Conservation (phyloP, 2,888 invertebrate species). For the Spodoptera picta region DNA sequence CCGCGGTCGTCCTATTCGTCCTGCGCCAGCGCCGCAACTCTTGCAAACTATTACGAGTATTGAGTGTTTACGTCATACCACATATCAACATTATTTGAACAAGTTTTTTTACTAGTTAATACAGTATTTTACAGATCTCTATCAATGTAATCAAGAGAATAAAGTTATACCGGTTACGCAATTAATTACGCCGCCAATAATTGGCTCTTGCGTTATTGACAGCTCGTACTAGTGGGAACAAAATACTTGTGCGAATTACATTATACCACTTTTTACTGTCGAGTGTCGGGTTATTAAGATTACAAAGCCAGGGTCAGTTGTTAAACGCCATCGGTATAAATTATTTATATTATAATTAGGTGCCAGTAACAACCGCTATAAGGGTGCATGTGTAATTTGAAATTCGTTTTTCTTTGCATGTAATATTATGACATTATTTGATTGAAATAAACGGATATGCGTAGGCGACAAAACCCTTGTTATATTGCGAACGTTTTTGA, state of each 20-base stretch:
- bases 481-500: constrained; percentile 32
- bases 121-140: constrained; percentile 16
- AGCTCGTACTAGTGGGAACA: constrained; percentile 39
- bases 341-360: constrained; percentile 85
- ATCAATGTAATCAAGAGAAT: not conserved
- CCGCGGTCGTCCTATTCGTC: constrained; percentile 29
- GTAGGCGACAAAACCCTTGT: constrained; percentile 61
- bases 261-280: constrained; percentile 64
- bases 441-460: constrained; percentile 64
- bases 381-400: constrained; percentile 84
- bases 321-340: constrained; percentile 76
- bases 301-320: constrained; percentile 81
- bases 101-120: constrained; percentile 7
- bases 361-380: constrained; percentile 76
- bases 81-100: constrained; percentile 25
- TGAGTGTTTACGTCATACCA: constrained; percentile 19
- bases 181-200: constrained; percentile 22
- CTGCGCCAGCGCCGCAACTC: constrained; percentile 40
- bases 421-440: constrained; percentile 79
- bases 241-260: constrained; percentile 64
- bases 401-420: constrained; percentile 72
- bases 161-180: constrained; percentile 14
- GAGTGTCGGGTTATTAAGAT: constrained; percentile 75
- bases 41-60: constrained; percentile 14
- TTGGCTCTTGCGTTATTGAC: constrained; percentile 28